Evolutionary conservation across 2,113 vertebrate genomes (phyloP).

Genomic region (Stigmatopora nigra): DNA sequence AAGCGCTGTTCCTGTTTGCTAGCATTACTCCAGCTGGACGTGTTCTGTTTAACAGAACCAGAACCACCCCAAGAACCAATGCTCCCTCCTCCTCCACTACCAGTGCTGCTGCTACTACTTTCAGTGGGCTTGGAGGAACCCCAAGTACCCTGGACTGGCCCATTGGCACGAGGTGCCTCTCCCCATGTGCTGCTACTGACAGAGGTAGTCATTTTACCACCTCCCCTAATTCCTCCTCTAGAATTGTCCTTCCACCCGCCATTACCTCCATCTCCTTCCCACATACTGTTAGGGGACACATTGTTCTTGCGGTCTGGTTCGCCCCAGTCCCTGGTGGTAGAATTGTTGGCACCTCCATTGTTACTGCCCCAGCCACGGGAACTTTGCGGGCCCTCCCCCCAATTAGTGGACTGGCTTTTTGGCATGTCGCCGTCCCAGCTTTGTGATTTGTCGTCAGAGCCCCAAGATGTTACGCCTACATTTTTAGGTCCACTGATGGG

Average conservation of each 20-base stretch:
- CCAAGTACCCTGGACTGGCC: slow-evolving; percentile 80
- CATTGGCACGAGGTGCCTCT: slow-evolving; percentile 76
- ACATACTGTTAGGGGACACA: slow-evolving; percentile 67
- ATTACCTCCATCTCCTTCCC: slow-evolving; percentile 73
- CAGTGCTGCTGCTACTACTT: slow-evolving; percentile 72
- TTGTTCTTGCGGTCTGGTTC: slow-evolving; percentile 65
- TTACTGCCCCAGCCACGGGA: slow-evolving; percentile 80
- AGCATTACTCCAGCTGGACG: slow-evolving; percentile 75
- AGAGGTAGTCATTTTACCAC: slow-evolving; percentile 51
- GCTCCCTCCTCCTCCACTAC: slow-evolving; percentile 58
- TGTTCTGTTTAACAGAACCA: slow-evolving; percentile 85
- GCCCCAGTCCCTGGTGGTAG: slow-evolving; percentile 62
- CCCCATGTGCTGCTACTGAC: slow-evolving; percentile 76
- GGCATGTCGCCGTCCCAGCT: slow-evolving; percentile 80
- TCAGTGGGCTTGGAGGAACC: slow-evolving; percentile 84
- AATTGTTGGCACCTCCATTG: slow-evolving; percentile 68
- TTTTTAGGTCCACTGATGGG: slow-evolving; percentile 78
- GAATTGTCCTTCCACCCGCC: slow-evolving; percentile 78
- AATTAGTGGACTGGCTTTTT: slow-evolving; percentile 81
- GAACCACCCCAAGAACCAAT: slow-evolving; percentile 89
- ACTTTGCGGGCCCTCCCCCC: slow-evolving; percentile 84
- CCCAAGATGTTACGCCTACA: slow-evolving; percentile 78
- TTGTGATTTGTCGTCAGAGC: slow-evolving; percentile 85
- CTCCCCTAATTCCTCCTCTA: slow-evolving; percentile 68
- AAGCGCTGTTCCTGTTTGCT: slow-evolving; percentile 75